Evolutionary conservation across 37 sponge, comb jelly and placozoan species (phyloP), one percentile per base, ranked within the genome.

Genomic region (Spongilla lacustris): DNA sequence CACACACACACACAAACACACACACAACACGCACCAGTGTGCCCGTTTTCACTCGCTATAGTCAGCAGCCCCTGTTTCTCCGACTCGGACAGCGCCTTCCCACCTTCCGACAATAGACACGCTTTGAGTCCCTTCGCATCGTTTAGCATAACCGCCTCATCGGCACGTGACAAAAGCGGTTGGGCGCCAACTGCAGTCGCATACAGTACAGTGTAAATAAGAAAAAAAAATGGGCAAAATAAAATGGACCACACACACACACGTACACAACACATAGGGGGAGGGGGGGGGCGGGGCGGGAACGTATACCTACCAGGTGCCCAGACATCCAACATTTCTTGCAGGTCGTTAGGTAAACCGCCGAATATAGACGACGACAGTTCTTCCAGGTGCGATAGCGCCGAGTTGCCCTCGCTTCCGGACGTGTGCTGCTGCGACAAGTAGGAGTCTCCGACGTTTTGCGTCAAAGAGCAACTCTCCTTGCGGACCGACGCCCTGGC

Each of bases 331-430:
- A 92, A 77, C 25, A 92, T 88, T 31, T 85, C 74, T 67, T 88
- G 92, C 28, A 88, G 49, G 48, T 88, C 85, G 4, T 35, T 75
- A 9, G 89, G 84, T 0, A 92, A 79, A 13, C 88, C 81, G 73
- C 82, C 79, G 67, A 88, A 92, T 2, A 92, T 86, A 3, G 89
- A 79, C 25, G 84, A 68, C 66, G 89, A 35, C 41, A 89, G 84
- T 28, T 83, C 76, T 5, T 27, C 80, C 14, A 33, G 14, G 12
- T 32, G 31, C 73, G 31, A 72, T 1, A 33, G 73, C 31, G 72
- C 81, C 38, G 88, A 87, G 68, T 68, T 81, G 23, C 24, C 81
- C 37, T 81, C 81, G 46, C 48, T 87, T 46, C 82, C 88, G 12
- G 88, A 87, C 46, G 88, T 76, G 21, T 75, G 81, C 48, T 81